A percentile compares a stretch with the other conserved stretches of the same genome.
phyloP scores from a whole-genome alignment of 1,140 invertebrate genomes.

The Tetramorium alpestre region DNA sequence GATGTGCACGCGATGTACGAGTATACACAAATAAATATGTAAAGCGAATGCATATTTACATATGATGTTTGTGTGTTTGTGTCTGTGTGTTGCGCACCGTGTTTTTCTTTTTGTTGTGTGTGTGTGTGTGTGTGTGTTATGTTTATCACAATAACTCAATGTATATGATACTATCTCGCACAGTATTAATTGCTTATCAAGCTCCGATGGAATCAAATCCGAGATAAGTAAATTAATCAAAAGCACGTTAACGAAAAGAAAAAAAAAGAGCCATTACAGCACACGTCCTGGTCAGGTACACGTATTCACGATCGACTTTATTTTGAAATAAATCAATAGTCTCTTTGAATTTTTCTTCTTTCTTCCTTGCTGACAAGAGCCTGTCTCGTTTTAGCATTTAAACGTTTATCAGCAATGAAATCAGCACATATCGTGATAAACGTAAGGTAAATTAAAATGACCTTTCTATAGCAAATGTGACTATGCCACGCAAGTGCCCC shows the following conservation, averaged over 20 bases:
- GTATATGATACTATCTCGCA: slow-evolving; percentile 61
- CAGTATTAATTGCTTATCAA: slow-evolving; percentile 55
- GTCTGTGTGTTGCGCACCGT: neutral
- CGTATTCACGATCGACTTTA: slow-evolving; percentile 48
- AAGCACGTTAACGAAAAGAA: neutral
- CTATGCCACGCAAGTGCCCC: slow-evolving; percentile 72
- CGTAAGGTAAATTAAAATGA: slow-evolving; percentile 65
- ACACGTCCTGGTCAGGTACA: slow-evolving; percentile 68
- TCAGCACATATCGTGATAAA: neutral
- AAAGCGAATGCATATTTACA: slow-evolving; percentile 53
- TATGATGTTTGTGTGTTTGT: slow-evolving; percentile 5
- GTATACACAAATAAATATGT: slow-evolving; percentile 61
- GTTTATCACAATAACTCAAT: slow-evolving; percentile 71
- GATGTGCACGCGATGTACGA: slow-evolving; percentile 16
- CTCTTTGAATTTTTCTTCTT: slow-evolving; percentile 9
- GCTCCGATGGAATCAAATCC: slow-evolving; percentile 56
- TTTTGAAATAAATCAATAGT: slow-evolving; percentile 24
- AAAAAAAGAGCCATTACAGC: slow-evolving; percentile 14
- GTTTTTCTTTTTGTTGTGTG: neutral
- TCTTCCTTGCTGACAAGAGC: neutral
- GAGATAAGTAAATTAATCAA: slow-evolving; percentile 59
- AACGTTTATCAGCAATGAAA: slow-evolving; percentile 5
- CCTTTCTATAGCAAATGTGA: slow-evolving; percentile 51
- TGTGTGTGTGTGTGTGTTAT: slow-evolving; percentile 34
- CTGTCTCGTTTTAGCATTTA: neutral